Base-by-base conservation (phyloP, 2,888 invertebrate genomes). In the Halictus quadricinctus region DNA sequence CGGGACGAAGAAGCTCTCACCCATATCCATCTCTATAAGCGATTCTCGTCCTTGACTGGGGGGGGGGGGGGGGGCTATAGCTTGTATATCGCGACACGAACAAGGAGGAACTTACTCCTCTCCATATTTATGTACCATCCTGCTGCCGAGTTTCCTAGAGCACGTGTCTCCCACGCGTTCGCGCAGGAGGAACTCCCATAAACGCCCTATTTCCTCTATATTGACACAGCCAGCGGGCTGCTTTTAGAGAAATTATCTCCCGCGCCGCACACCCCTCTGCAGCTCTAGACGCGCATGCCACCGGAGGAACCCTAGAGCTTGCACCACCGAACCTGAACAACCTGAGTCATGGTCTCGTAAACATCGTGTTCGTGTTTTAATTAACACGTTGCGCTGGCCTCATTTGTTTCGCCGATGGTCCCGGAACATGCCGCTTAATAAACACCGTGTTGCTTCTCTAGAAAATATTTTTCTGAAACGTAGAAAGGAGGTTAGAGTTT, bases 1-100 rank as follows among this genome's bases (percentile, higher is more conserved):
- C 72, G 54, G 50, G 41, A 58, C 74, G 54, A 74, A 74, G 74
- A 54, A 41, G 54, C 50, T 74, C 41, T 54, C 74, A n/a, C 54
- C 54, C 74, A n/a, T 74, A 54, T 74, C 50, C 21, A 25, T 77
- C 70, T 69, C 54, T 58, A 74, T 74, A 74, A 74, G 50, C 74
- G 54, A 21, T 29, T n/a, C 54, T 36, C 36, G 74, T 58, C 15
- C 54, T n/a, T 41, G 36, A 36, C 25, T 54, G 50, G 29, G 36
- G 13, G 36, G 36, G 50, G 29, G 36, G 13, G 36, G 36, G 36
- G 36, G 5, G 36, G 21, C 72, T 50, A 50, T 50, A 54, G 36
- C 72, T 29, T 21, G 72, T 50, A 50, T n/a, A 41, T 58, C 41
- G n/a, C 74, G 54, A 74, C 48, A 54, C 54, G n/a, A n/a, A 69